These are phyloP conservation scores for Papilio aristodemus DNA, from an alignment of 1,140 invertebrate genomes.

Conservation along the genomic window DNA sequence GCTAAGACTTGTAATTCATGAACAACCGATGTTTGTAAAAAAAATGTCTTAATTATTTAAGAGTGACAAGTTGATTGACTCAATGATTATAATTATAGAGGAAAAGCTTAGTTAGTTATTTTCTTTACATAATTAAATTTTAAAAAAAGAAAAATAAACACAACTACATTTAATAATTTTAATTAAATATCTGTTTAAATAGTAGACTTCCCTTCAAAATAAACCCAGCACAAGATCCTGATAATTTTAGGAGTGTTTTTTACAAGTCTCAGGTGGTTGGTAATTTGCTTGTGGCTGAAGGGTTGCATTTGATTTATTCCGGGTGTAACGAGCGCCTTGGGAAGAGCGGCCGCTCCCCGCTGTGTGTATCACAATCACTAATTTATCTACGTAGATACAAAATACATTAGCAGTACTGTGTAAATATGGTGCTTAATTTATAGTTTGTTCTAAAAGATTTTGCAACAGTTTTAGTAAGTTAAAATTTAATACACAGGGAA, in stretches of 20 bases:
- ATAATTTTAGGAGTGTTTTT: slow-evolving; percentile 65
- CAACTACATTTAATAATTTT: too few species aligned
- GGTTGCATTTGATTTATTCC: slow-evolving; percentile 74
- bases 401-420: not conserved
- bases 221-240: slow-evolving; percentile 40
- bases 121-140: too few species aligned
- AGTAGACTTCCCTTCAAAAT: not conserved
- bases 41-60: too few species aligned
- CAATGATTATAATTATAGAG: too few species aligned
- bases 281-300: slow-evolving; percentile 73
- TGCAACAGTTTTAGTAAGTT: too few species aligned
- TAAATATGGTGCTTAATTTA: not conserved
- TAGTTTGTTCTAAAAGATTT: too few species aligned
- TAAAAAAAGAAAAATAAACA: too few species aligned
- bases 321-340: slow-evolving; percentile 58
- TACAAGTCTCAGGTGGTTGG: slow-evolving; percentile 76
- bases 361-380: slow-evolving; percentile 54
- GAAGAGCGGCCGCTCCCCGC: slow-evolving; percentile 55
- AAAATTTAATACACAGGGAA: too few species aligned
- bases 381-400: slow-evolving; percentile 46
- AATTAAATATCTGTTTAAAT: not conserved
- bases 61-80: too few species aligned
- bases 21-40: not conserved
- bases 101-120: too few species aligned
- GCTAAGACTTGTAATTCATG: not conserved